Conservation (phyloP, 2,797 vertebrate species). For the Coranthus polyacanthus region DNA sequence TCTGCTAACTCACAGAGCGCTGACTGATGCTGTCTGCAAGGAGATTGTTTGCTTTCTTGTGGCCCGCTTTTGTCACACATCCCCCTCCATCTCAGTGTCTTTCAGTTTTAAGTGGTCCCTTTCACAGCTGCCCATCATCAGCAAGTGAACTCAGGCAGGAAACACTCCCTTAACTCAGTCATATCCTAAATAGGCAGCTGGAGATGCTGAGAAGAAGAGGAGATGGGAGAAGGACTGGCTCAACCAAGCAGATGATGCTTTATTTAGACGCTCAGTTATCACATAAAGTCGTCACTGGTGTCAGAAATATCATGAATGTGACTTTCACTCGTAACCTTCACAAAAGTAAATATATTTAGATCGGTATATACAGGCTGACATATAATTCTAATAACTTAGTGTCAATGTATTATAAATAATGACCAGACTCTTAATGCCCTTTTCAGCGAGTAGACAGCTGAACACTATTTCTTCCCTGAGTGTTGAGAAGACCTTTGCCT, state of each 20-base stretch:
- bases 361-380: not conserved
- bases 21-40: slow-evolving; percentile 57
- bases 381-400: not conserved
- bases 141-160: slow-evolving; percentile 70
- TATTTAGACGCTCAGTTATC: slow-evolving; percentile 14
- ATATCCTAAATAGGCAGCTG: slow-evolving; percentile 25
- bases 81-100: slow-evolving; percentile 75
- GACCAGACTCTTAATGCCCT: slow-evolving; percentile 39
- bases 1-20: slow-evolving; percentile 21
- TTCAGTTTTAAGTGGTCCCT: slow-evolving; percentile 78
- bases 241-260: slow-evolving; percentile 17
- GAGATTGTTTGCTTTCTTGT: slow-evolving; percentile 77
- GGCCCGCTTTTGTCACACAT: slow-evolving; percentile 65
- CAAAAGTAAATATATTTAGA: not conserved
- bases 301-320: not conserved
- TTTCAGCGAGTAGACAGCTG: slow-evolving; percentile 66
- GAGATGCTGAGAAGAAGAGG: not conserved
- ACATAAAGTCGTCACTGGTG: not conserved
- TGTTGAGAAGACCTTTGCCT: slow-evolving; percentile 65
- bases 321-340: not conserved
- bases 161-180: slow-evolving; percentile 46
- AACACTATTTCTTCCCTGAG: slow-evolving; percentile 64
- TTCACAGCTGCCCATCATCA: slow-evolving; percentile 80
- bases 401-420: slow-evolving; percentile 29
- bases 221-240: slow-evolving; percentile 8